Conservation (phyloP, 2,113 vertebrate species). For the Amblyornis subalaris region DNA sequence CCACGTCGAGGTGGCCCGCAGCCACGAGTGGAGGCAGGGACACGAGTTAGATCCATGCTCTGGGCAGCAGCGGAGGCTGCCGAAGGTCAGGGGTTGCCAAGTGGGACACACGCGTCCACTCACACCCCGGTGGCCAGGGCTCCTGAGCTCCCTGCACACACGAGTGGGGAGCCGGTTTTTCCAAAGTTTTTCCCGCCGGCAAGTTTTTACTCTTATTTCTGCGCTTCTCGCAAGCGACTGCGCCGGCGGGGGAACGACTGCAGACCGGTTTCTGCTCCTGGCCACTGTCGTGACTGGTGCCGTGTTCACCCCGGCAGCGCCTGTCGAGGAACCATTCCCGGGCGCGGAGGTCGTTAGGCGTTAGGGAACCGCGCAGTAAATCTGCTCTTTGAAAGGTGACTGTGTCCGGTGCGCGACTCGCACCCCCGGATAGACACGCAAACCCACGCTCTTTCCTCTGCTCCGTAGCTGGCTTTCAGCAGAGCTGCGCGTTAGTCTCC, state of each 20-base stretch:
- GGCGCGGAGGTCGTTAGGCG: background rate
- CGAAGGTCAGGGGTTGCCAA: background rate
- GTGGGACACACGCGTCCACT: background rate
- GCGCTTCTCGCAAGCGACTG: background rate
- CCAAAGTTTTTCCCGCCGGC: background rate
- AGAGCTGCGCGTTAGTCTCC: background rate
- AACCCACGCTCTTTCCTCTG: background rate
- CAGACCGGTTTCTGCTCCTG: background rate
- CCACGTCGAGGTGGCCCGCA: background rate
- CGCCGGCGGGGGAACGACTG: background rate
- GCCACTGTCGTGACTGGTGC: background rate
- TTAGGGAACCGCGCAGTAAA: background rate
- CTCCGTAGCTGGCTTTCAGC: background rate
- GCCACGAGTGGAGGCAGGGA: background rate
- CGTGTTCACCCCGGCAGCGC: background rate
- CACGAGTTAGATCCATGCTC: rapidly evolving
- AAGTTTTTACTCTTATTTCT: background rate
- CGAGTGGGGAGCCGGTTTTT: background rate
- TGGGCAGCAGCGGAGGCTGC: background rate
- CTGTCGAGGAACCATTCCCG: background rate
- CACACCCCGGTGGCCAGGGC: background rate
- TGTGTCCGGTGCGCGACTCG: background rate
- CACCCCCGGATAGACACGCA: rapidly evolving
- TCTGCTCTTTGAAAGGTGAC: background rate
- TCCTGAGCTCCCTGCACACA: background rate